Base-by-base conservation (phyloP, 2,113 vertebrate genomes). In the Microcebus jonahi region DNA sequence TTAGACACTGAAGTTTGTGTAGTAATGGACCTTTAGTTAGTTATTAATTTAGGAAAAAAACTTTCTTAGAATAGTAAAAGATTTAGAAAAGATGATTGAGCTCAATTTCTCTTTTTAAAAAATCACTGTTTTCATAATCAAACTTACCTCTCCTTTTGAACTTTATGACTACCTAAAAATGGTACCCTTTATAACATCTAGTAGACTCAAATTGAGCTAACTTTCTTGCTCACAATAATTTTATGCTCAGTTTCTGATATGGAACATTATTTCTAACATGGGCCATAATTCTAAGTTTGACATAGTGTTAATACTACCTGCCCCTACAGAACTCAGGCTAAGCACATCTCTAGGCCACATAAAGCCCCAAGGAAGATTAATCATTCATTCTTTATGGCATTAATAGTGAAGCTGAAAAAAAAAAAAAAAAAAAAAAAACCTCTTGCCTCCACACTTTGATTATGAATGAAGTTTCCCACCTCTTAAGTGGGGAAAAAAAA, bases 401-500 rank as follows among this genome's bases (percentile, higher is more conserved):
- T 84, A 90, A 80, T 7, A 31, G 7, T 39, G 57, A 88, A 4
- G 10, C 42, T 91, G 20, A 5, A 17, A 17, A 17, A 61, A 61
- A 59, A 31, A 76, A 84, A 50, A 23, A 1, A 13, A 2, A 65
- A 80, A 27, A 85, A 14, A 55, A 23, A 1, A 13, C 1, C 21
- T 1, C 9, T 4, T 7, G 7, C 15, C 2, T 2, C 3, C 3
- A 2, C 17, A 36, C 8, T 73, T 67, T 71, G 48, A 3, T 71
- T 53, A 34, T 3, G n/a, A 11, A 1, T 86, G 34, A 39, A n/a
- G 3, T 36, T 87, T 76, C 3, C 13, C 2, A 15, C 18, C 42
- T 36, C 14, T 6, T 20, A 61, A 39, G 6, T 9, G 21, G 8
- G 17, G 73, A 81, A 17, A 63, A 21, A 45, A 70, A 89, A 34